Evolutionary conservation across 53 echinoderm and acorn worm genomes (phyloP), one percentile per base, ranked within the genome.

Genomic region (Arbacia lixula): DNA sequence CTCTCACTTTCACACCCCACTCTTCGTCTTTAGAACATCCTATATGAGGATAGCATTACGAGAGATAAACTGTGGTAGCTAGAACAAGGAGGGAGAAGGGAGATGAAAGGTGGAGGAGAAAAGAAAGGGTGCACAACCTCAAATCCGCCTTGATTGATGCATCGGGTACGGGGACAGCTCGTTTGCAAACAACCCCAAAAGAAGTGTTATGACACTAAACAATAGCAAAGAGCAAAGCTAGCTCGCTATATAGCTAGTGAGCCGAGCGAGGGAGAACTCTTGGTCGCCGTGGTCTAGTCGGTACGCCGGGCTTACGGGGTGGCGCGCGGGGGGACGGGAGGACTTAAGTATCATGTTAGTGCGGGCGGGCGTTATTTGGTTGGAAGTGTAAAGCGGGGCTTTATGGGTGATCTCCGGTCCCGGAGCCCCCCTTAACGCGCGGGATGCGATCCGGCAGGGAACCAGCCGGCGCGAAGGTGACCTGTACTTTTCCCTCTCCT

Each of bases 341-440:
- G 74, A 74, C 50, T 74, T 74, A 74, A 74, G 74, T 58, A 77
- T 57, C 77, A 77, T 58, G 58, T 77, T 77, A 42, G 77, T 77
- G 53, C 52, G 14, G 22, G 69, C n/a, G 69, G 40, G 69, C 69
- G 40, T 41, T 69, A 69, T 42, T n/a, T n/a, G n/a, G n/a, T n/a
- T n/a, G 42, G 11, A 43, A 69, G 69, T 43, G 69, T 42, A 69
- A 69, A 69, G 69, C 77, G 77, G 60, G 58, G 77, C 77, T 57
- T 77, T 60, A 58, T 1, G 10, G 40, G 58, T 56, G 77, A 77
- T 77, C 77, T 77, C 58, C 77, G 77, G 56, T 34, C 56, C 26
- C 24, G 57, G 36, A 77, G 77, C 77, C 77, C 77, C 58, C 77
- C 77, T 77, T 58, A 77, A 37, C 77, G 58, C 77, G 14, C 12